Conservation (phyloP, 2,888 invertebrate species). For the Acronicta alni region DNA sequence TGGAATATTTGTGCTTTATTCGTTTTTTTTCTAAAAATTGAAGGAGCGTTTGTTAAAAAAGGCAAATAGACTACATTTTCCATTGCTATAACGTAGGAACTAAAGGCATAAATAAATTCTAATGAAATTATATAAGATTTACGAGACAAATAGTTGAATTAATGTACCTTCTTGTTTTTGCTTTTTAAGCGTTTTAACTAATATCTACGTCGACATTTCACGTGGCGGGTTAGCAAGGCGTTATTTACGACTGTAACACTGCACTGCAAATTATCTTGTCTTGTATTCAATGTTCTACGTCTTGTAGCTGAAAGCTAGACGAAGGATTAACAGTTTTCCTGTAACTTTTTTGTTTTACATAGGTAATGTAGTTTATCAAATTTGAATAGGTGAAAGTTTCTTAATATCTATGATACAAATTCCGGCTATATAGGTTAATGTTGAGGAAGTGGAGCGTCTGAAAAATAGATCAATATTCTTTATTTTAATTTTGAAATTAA, state of each 20-base stretch:
- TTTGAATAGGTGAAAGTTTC: no score
- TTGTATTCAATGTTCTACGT: conserved; percentile 18
- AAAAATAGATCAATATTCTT: no score
- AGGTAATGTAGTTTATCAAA: no score
- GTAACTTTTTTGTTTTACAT: no score
- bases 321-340: conserved; percentile 2
- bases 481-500: no score
- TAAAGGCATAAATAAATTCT: conserved; percentile 14
- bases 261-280: conserved; percentile 17
- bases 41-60: no score
- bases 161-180: conserved; percentile 21
- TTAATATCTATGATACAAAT: conserved; percentile 12
- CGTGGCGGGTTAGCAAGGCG: conserved; percentile 16
- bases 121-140: conserved; percentile 19
- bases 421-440: conserved; percentile 17
- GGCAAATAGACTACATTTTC: not conserved
- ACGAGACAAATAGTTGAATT: conserved; percentile 23
- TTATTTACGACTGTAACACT: conserved; percentile 32
- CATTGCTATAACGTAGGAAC: not conserved
- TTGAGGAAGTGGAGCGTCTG: no score
- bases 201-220: conserved; percentile 38
- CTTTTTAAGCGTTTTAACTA: conserved; percentile 8
- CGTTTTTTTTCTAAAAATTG: no score
- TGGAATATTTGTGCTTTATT: no score
- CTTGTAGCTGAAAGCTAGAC: not conserved